phyloP scores from a whole-genome alignment of 2,797 vertebrate species.

The Cynodonichthys magdalenae region DNA sequence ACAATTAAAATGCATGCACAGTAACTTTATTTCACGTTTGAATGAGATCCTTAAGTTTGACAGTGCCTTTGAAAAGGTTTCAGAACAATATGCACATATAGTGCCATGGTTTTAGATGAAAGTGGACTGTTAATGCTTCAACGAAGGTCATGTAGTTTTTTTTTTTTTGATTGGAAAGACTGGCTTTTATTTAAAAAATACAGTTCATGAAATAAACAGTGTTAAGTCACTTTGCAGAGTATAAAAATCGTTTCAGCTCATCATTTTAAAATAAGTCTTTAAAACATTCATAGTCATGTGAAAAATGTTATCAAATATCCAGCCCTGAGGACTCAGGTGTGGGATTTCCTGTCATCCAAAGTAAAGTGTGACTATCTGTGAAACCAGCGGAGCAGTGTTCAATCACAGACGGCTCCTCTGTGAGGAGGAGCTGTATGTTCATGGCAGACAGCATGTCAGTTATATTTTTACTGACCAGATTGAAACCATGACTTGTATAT shows the following conservation, averaged over 20 bases:
- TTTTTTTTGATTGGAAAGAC: constrained; percentile 12
- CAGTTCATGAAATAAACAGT: constrained; percentile 27
- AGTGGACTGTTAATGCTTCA: constrained; percentile 1
- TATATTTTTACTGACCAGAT: background rate
- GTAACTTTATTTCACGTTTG: too few species aligned
- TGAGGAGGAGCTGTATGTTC: constrained; percentile 29
- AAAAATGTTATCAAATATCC: constrained; percentile 5
- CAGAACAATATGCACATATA: too few species aligned
- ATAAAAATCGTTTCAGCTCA: constrained; percentile 23
- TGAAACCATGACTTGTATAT: constrained; percentile 13
- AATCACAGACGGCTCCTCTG: constrained; percentile 32
- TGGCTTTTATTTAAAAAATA: constrained; percentile 29
- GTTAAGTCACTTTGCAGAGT: constrained; percentile 37
- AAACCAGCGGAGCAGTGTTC: constrained; percentile 13
- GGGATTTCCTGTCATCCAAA: constrained; percentile 13
- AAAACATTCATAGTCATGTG: constrained; percentile 16
- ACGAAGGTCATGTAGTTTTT: constrained; percentile 15
- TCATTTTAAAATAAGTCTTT: constrained; percentile 2
- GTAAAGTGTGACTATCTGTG: constrained; percentile 16
- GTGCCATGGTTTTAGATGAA: too few species aligned
- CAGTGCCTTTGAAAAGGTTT: too few species aligned
- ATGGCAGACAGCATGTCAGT: background rate
- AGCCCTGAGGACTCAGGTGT: constrained; percentile 12
- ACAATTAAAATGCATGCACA: too few species aligned
- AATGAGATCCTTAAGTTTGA: too few species aligned